Conservation (phyloP, 1,140 invertebrate species). For the Bombus sibiricus region DNA sequence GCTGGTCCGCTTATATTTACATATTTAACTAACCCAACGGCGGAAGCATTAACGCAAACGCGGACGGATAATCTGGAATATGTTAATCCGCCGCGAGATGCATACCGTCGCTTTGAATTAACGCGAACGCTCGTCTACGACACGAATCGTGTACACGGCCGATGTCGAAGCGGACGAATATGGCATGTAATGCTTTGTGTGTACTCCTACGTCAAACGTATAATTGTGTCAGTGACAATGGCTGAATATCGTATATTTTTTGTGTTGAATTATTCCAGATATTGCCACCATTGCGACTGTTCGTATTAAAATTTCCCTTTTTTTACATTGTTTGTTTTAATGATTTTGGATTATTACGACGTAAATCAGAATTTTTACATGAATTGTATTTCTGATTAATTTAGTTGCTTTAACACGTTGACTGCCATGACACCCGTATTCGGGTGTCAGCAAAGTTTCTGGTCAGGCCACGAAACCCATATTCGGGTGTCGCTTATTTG, state of each 20-base stretch:
- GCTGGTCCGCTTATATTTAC: conserved; percentile 69
- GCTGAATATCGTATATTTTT: background rate
- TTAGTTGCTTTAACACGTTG: background rate
- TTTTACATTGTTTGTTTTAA: background rate
- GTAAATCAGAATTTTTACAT: background rate
- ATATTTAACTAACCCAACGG: conserved; percentile 72
- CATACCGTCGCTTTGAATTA: conserved; percentile 68
- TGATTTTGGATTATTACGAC: background rate
- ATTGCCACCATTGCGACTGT: background rate
- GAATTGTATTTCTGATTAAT: background rate
- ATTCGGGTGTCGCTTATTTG: too few relatives aligned
- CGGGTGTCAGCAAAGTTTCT: too few relatives aligned
- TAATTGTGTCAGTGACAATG: background rate
- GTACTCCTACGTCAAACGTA: background rate
- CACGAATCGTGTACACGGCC: conserved; percentile 21
- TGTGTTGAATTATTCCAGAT: background rate
- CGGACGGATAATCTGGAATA: conserved; percentile 60
- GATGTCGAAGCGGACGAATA: conserved; percentile 45
- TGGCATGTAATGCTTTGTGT: background rate
- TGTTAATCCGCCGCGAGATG: conserved; percentile 60
- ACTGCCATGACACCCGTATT: too few relatives aligned
- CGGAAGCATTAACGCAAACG: conserved; percentile 71
- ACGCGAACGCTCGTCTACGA: conserved; percentile 48
- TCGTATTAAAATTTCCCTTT: background rate
- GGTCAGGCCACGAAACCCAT: too few relatives aligned